A percentile compares a stretch with the other conserved stretches of the same genome.
Conservation (phyloP, 2,113 vertebrate genomes). For the Gobio gobio region DNA sequence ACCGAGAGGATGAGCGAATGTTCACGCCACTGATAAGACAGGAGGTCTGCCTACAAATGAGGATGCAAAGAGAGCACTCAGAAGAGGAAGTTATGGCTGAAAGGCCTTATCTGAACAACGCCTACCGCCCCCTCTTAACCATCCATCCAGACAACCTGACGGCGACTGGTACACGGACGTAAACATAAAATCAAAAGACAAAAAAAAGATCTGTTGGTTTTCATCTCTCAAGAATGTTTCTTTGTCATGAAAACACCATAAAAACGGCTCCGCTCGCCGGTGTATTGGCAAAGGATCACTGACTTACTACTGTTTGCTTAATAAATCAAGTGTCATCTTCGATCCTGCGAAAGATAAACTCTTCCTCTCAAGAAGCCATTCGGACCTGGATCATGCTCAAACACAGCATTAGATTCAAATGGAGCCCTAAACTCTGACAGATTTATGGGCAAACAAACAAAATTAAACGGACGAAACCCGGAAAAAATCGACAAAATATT, state of each 20-base stretch:
- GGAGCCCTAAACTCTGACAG: constrained; percentile 65
- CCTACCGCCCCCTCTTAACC: constrained; percentile 58
- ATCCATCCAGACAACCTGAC: constrained; percentile 53
- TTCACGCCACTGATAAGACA: constrained; percentile 69
- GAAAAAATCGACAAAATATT: constrained; percentile 52
- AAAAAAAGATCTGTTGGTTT: constrained; percentile 38
- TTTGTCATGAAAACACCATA: constrained; percentile 54
- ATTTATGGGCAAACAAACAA: constrained; percentile 57
- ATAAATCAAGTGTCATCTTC: constrained; percentile 57
- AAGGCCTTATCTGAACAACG: constrained; percentile 59
- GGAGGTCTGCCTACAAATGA: constrained; percentile 48
- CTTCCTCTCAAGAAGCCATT: constrained; percentile 47
- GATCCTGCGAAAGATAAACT: constrained; percentile 58
- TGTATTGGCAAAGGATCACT: constrained; percentile 49
- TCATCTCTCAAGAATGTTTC: constrained; percentile 39
- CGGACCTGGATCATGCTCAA: constrained; percentile 54
- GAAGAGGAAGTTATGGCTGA: constrained; percentile 58
- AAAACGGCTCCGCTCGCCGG: constrained; percentile 49
- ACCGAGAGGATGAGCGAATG: constrained; percentile 45
- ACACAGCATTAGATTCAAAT: constrained; percentile 61
- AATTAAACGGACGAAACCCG: background rate
- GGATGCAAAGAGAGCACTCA: constrained; percentile 48
- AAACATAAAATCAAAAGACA: constrained; percentile 51
- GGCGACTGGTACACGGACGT: constrained; percentile 63
- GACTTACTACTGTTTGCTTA: constrained; percentile 65